Base-by-base conservation (phyloP, 2,797 vertebrate species). In the Gobionotothen gibberifrons region DNA sequence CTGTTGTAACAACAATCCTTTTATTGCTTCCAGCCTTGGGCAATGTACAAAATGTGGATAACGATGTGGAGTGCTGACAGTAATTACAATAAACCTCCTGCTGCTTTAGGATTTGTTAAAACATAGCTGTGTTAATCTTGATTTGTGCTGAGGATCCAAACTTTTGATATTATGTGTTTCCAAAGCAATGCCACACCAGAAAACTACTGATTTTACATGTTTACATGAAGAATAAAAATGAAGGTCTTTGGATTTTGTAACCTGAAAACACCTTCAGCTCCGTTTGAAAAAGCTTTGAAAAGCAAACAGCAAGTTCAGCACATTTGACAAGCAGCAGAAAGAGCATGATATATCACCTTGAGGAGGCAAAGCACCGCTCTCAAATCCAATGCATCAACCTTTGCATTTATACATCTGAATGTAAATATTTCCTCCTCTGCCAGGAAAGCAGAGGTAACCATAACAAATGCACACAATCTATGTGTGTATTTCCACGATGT, bases 291-390 rank as follows among this genome's bases (percentile, higher is more conserved):
- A 46, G 73, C 68, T 79, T 76, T 76, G 70, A 70, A 76, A 67
- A 54, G 70, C 78, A 85, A 87, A 86, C 74, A 54, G 75, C 70
- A 56, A 74, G 40, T 87, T 87, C 84, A 82, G 85, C 81, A 85
- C 66, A 82, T 84, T 86, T 80, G 85, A 87, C 84, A 83, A 69
- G 78, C 7, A 43, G 61, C 79, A 89, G 84, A 86, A 90, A 83
- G 71, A 78, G 63, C 64, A 39, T 87, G 85, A 91, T 83, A 58
- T 72, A 89, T 90, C 79, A 86, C 84, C 76, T 78, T 84, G 74
- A 68, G 32, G 82, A 78, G 11, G 54, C 52, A 61, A 62, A 59
- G 60, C 71, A 0, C 63, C 42, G 5, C 75, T 72, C 66, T 71
- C 59, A 88, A 78, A 85, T 63, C 78, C 72, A 78, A 75, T 79